These are phyloP conservation scores for Trematomus bernacchii DNA, from an alignment of 2,797 vertebrate genomes.

Conservation along the genomic window DNA sequence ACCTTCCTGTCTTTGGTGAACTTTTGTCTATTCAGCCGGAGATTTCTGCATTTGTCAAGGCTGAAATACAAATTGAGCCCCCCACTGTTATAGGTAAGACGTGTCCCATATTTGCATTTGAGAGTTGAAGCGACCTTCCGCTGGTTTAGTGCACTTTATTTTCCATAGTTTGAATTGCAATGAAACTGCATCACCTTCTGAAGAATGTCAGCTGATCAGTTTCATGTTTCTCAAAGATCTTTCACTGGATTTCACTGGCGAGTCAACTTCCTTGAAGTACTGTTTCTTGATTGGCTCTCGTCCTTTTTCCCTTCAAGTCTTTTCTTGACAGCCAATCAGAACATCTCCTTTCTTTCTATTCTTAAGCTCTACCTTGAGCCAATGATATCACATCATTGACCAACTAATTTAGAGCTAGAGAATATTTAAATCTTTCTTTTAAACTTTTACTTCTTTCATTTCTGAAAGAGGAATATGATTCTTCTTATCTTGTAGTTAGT, in stretches of 20 bases:
- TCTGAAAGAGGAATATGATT: slow-evolving; percentile 43
- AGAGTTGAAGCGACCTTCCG: slow-evolving; percentile 29
- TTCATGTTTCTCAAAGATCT: slow-evolving; percentile 63
- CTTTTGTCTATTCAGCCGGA: slow-evolving; percentile 82
- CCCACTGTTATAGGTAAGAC: slow-evolving; percentile 81
- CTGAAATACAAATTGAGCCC: slow-evolving; percentile 72
- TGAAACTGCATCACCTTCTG: slow-evolving; percentile 70
- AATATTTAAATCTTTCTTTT: slow-evolving; percentile 18
- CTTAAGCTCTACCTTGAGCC: slow-evolving; percentile 77
- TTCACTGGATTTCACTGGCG: slow-evolving; percentile 13
- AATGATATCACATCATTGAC: slow-evolving; percentile 78
- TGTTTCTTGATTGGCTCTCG: slow-evolving; percentile 53
- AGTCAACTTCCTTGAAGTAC: slow-evolving; percentile 34
- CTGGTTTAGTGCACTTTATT: slow-evolving; percentile 12
- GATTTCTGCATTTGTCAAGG: slow-evolving; percentile 78
- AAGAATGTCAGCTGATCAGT: slow-evolving; percentile 62
- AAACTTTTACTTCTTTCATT: slow-evolving; percentile 46
- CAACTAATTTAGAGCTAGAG: slow-evolving; percentile 8
- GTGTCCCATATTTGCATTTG: slow-evolving; percentile 30
- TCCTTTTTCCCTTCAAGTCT: slow-evolving; percentile 41
- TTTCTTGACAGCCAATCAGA: slow-evolving; percentile 40
- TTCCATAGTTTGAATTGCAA: slow-evolving; percentile 53
- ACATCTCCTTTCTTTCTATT: slow-evolving; percentile 24
- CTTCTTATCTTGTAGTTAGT: slow-evolving; percentile 9
- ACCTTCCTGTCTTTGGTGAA: slow-evolving; percentile 80